A percentile compares a stretch with the other conserved stretches of the same genome.
Conservation (phyloP, 2,888 invertebrate genomes). For the Tyria jacobaeae region DNA sequence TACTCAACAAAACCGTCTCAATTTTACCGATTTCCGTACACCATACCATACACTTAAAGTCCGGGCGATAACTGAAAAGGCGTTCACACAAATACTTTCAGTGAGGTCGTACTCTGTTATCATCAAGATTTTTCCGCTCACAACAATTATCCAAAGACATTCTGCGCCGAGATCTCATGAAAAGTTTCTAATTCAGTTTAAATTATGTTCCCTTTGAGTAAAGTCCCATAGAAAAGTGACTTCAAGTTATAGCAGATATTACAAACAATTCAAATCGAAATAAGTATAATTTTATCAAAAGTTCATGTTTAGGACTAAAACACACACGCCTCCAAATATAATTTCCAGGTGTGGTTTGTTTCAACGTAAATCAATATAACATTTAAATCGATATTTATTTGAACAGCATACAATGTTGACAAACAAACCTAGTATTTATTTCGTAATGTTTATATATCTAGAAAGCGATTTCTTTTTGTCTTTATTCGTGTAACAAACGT, state of each 20-base stretch:
- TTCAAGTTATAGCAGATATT: neutral
- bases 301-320: too few relatives aligned
- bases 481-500: too few relatives aligned
- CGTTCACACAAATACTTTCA: slow-evolving; percentile 1
- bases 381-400: too few relatives aligned
- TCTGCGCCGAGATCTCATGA: neutral
- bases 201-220: neutral
- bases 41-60: neutral
- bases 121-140: slow-evolving; percentile 2
- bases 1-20: slow-evolving; percentile 7
- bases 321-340: too few relatives aligned
- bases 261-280: neutral
- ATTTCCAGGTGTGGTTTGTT: too few relatives aligned
- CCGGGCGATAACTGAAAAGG: slow-evolving; percentile 4
- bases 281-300: too few relatives aligned
- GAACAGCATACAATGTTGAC: too few relatives aligned
- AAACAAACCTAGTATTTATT: too few relatives aligned
- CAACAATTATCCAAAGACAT: slow-evolving; percentile 1
- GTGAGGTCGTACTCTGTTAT: slow-evolving; percentile 12
- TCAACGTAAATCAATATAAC: too few relatives aligned
- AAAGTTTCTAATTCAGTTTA: slow-evolving; percentile 8
- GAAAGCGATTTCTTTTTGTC: too few relatives aligned
- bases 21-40: slow-evolving; percentile 6
- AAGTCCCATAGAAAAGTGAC: neutral
- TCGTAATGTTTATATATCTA: too few relatives aligned